Conservation (phyloP, 2,797 vertebrate species). For the Sebastes baramenuke region DNA sequence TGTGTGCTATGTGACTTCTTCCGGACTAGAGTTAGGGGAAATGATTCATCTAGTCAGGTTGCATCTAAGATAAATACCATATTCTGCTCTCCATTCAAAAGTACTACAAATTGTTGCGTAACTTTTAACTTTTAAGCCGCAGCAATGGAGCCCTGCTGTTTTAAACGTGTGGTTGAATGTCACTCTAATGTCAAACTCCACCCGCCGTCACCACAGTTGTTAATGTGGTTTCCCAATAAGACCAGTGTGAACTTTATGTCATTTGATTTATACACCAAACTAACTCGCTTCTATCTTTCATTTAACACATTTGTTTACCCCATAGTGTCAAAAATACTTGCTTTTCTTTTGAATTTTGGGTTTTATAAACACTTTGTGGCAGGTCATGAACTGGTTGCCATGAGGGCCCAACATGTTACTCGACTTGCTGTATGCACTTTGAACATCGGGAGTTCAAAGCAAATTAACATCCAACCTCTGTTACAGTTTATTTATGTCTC, state of each 20-base stretch:
- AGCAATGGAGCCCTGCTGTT: conserved; percentile 21
- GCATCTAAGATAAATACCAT: neutral
- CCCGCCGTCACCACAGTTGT: conserved; percentile 52
- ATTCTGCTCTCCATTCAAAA: neutral
- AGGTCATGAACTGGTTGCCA: conserved; percentile 6
- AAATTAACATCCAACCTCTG: neutral
- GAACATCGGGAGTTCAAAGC: conserved; percentile 5
- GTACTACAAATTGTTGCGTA: neutral
- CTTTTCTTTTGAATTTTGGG: conserved; percentile 1
- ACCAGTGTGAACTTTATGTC: conserved; percentile 54
- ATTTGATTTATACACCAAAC: conserved; percentile 17
- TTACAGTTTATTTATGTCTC: neutral
- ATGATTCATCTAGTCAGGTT: conserved; percentile 44
- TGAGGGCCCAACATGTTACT: conserved; percentile 19
- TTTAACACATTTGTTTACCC: conserved; percentile 17
- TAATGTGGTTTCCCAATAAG: conserved; percentile 53
- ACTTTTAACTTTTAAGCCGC: conserved; percentile 17
- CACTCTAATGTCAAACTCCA: conserved; percentile 44
- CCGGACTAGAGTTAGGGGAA: neutral
- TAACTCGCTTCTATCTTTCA: neutral
- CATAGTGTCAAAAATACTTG: neutral
- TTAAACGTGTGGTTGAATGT: conserved; percentile 46
- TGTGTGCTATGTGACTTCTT: conserved; percentile 31
- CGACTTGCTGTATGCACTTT: neutral
- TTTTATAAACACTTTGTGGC: conserved; percentile 10